A percentile compares a stretch with the other conserved stretches of the same genome.
These are phyloP conservation scores for Dryobotodes eremita DNA, from an alignment of 2,888 invertebrate species.

Conservation along the genomic window DNA sequence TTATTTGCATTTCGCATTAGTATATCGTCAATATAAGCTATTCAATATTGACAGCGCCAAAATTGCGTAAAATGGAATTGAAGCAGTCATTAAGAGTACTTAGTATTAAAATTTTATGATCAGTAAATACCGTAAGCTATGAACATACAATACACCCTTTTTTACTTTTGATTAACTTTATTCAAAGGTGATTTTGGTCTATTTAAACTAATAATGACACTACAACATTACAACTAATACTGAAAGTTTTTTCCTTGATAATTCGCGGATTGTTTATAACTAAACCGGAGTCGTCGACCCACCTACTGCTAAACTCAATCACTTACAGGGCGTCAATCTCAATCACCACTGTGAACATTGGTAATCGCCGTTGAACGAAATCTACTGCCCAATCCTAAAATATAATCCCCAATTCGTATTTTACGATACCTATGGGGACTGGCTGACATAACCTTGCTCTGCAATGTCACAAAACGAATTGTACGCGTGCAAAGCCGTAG, in stretches of 20 bases:
- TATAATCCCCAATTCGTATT: conserved; percentile 25
- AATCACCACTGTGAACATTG: conserved; percentile 28
- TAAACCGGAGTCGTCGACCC: not conserved
- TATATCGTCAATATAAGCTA: conserved; percentile 3
- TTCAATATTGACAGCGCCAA: conserved; percentile 1
- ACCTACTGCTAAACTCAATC: conserved; percentile 9
- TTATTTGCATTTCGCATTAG: conserved; percentile 11
- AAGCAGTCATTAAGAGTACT: not conserved
- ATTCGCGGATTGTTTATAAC: not conserved
- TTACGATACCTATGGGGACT: conserved; percentile 23
- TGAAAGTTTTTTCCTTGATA: not conserved
- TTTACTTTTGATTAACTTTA: not conserved
- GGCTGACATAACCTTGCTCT: conserved; percentile 63
- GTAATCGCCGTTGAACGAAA: conserved; percentile 6
- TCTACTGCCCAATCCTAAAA: conserved; percentile 16
- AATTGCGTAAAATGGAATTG: not conserved
- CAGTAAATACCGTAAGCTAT: not conserved
- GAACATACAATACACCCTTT: not conserved
- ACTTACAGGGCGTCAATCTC: conserved; percentile 33
- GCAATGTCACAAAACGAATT: conserved; percentile 59
- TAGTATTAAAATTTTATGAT: not conserved
- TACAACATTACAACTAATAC: not conserved
- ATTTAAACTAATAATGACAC: not conserved
- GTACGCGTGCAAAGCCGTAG: conserved; percentile 25
- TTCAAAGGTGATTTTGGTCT: not conserved